Percentiles rank a stretch among this genome's conserved stretches.
phyloP scores from a whole-genome alignment of 2,113 vertebrate species.

The Circaetus gallicus region DNA sequence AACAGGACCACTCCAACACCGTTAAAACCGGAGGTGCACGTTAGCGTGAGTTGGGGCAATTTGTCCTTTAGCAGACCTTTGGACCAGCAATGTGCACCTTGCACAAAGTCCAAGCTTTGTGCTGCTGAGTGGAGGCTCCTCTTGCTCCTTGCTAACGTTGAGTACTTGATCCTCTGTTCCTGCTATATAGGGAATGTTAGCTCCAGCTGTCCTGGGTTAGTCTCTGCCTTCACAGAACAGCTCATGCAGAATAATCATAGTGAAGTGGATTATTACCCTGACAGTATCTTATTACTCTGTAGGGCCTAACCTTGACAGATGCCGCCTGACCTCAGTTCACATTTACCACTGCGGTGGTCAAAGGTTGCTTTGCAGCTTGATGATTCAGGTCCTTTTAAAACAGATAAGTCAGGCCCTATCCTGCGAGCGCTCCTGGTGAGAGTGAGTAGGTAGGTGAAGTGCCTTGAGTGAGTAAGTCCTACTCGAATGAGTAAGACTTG shows the following conservation, averaged over 20 bases:
- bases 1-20: background rate
- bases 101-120: background rate
- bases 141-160: accelerated
- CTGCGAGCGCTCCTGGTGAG: background rate
- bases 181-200: background rate
- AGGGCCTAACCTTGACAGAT: background rate
- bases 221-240: background rate
- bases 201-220: background rate
- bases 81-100: background rate
- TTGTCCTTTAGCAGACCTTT: background rate
- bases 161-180: background rate
- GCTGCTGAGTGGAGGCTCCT: background rate
- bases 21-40: accelerated
- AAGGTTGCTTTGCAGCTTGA: background rate
- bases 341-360: background rate
- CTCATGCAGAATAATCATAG: background rate
- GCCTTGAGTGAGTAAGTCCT: background rate
- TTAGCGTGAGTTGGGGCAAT: background rate
- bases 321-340: background rate
- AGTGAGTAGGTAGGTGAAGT: background rate
- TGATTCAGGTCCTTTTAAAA: background rate
- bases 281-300: background rate
- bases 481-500: background rate
- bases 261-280: background rate
- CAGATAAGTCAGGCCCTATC: background rate